A percentile compares a stretch with the other conserved stretches of the same genome.
These are phyloP conservation scores for Herpailurus yagouaroundi DNA, from an alignment of 2,113 vertebrate genomes.

Conservation along the genomic window DNA sequence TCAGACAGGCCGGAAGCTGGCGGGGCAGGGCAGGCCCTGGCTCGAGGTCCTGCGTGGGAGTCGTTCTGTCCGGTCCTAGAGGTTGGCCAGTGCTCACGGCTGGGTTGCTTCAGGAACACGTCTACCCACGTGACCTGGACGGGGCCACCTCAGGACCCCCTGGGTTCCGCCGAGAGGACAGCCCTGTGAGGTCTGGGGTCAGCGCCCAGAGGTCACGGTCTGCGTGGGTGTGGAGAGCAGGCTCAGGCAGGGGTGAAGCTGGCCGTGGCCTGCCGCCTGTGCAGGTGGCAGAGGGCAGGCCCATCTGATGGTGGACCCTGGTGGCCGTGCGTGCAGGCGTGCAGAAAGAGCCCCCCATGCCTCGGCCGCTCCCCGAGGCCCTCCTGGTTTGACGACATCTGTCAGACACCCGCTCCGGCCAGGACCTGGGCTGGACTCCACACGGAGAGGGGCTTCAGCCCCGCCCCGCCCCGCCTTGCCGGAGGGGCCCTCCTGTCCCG, in stretches of 20 bases:
- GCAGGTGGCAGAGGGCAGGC: too few relatives aligned
- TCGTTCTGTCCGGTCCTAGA: not conserved
- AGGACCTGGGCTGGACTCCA: not conserved
- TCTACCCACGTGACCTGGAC: not conserved
- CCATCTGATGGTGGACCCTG: not conserved
- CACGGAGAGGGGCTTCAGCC: not conserved
- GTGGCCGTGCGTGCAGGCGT: not conserved
- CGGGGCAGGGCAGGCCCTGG: not conserved
- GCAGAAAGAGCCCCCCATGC: not conserved
- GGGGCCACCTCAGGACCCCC: not conserved
- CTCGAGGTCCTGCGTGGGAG: accelerated
- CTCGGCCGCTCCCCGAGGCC: not conserved
- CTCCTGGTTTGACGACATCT: not conserved
- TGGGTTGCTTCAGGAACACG: not conserved
- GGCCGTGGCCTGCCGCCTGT: not conserved
- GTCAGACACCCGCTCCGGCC: not conserved
- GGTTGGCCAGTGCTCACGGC: not conserved
- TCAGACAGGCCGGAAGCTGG: not conserved
- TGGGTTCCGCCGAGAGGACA: not conserved
- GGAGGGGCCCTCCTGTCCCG: not conserved
- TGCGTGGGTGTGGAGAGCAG: not conserved
- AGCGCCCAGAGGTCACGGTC: not conserved
- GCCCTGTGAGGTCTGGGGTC: not conserved
- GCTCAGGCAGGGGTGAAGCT: not conserved
- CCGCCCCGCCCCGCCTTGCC: not conserved